A percentile compares a stretch with the other conserved stretches of the same genome.
Conservation (phyloP, 2,888 invertebrate species). For the Merodon equestris region DNA sequence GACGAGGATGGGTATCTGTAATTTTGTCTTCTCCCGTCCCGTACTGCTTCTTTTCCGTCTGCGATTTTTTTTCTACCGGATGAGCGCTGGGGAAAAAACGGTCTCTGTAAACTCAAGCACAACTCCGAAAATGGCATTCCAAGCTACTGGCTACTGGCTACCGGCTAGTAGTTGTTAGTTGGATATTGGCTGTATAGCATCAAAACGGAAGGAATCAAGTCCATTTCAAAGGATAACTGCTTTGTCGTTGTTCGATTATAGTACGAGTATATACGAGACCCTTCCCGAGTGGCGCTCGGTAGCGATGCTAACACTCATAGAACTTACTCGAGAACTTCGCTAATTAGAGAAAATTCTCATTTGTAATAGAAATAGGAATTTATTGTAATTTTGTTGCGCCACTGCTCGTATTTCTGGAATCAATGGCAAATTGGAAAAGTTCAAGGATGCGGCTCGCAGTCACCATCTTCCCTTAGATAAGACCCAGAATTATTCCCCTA, state of each 20-base stretch:
- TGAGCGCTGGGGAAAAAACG: background rate
- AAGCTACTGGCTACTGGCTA: conserved; percentile 9
- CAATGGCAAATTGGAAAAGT: conserved; percentile 69
- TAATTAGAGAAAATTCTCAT: conserved; percentile 68
- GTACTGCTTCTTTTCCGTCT: background rate
- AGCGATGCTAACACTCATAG: background rate
- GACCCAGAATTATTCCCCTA: background rate
- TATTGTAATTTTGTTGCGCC: conserved; percentile 65
- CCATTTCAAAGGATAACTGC: conserved; percentile 56
- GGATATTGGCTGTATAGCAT: conserved; percentile 10
- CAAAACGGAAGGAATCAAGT: conserved; percentile 60
- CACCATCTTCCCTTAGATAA: background rate
- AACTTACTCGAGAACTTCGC: conserved; percentile 44
- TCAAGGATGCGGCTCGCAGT: conserved; percentile 51
- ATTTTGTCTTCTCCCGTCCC: background rate
- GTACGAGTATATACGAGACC: background rate
- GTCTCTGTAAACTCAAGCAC: conserved; percentile 34
- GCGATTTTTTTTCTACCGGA: background rate
- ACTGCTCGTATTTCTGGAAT: conserved; percentile 61
- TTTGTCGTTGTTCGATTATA: conserved; percentile 60
- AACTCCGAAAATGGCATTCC: conserved; percentile 54
- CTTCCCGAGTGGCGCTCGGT: conserved; percentile 8
- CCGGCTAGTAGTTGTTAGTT: background rate
- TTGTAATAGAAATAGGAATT: conserved; percentile 65
- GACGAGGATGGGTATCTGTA: conserved; percentile 2